phyloP scores from a whole-genome alignment of 2,888 invertebrate genomes.

The Cremastinae sp. region DNA sequence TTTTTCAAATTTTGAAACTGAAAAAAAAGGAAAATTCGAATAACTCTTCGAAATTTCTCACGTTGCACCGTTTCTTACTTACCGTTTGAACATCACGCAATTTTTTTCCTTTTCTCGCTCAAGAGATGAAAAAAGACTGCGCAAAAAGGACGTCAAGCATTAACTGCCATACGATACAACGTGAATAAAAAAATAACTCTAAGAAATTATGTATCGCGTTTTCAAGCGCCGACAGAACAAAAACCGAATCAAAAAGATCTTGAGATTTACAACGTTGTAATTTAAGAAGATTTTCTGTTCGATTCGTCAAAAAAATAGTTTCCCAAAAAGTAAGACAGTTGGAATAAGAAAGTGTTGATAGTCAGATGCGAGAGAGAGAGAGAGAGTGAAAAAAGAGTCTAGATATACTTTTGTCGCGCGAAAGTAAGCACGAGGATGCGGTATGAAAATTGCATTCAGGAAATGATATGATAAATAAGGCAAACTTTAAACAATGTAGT shows the following conservation, averaged over 20 bases:
- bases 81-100: slow-evolving; percentile 39
- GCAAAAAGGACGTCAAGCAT: slow-evolving; percentile 43
- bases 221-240: slow-evolving; percentile 62
- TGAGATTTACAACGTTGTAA: background rate
- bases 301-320: slow-evolving; percentile 34
- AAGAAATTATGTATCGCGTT: slow-evolving; percentile 59
- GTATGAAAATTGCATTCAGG: slow-evolving; percentile 59
- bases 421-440: slow-evolving; percentile 23
- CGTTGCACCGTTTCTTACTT: slow-evolving; percentile 37
- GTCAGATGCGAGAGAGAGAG: background rate
- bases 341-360: slow-evolving; percentile 36
- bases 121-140: slow-evolving; percentile 46
- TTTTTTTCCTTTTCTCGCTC: slow-evolving; percentile 6
- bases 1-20: no score
- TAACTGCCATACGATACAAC: slow-evolving; percentile 67
- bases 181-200: slow-evolving; percentile 50
- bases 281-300: slow-evolving; percentile 34
- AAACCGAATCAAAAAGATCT: background rate
- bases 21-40: no score
- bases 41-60: slow-evolving; percentile 8
- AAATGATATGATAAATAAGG: slow-evolving; percentile 58
- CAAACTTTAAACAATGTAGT: slow-evolving; percentile 59
- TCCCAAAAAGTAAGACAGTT: slow-evolving; percentile 40
- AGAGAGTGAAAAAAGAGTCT: background rate
- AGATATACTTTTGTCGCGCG: slow-evolving; percentile 37